These are phyloP conservation scores for Mycteria americana DNA, from an alignment of 2,797 vertebrate species.

Conservation along the genomic window DNA sequence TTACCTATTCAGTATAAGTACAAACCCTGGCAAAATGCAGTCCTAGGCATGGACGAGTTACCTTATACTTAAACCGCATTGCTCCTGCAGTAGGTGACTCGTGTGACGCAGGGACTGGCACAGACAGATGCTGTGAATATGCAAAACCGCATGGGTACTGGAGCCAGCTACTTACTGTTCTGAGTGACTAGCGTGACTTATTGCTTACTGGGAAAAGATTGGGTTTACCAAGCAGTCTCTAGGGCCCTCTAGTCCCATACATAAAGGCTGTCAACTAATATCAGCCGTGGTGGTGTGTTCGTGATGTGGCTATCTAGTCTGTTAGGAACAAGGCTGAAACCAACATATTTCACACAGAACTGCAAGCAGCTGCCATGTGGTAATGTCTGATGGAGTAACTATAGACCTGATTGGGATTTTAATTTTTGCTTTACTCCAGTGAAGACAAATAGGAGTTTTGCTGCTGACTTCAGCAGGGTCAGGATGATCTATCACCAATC, in stretches of 20 bases:
- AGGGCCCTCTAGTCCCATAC: not conserved
- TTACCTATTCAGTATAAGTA: not conserved
- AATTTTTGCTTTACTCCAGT: conserved; percentile 28
- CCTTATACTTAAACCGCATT: not conserved
- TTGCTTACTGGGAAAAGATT: not conserved
- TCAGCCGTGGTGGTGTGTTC: not conserved
- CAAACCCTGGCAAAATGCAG: not conserved
- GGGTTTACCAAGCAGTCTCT: not conserved
- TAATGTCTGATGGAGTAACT: not conserved
- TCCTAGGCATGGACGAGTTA: not conserved
- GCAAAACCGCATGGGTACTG: not conserved
- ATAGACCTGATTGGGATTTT: conserved; percentile 31
- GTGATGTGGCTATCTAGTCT: not conserved
- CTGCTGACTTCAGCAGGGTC: conserved; percentile 35
- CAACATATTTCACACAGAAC: not conserved
- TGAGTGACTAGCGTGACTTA: not conserved
- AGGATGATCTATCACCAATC: conserved; percentile 14
- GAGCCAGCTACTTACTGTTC: not conserved
- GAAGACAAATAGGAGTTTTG: conserved; percentile 18
- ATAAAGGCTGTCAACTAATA: not conserved
- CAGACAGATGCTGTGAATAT: not conserved
- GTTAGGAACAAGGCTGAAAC: not conserved
- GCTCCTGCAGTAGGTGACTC: not conserved
- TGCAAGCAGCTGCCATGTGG: not conserved
- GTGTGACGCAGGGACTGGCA: not conserved